A percentile compares a stretch with the other conserved stretches of the same genome.
phyloP scores from a whole-genome alignment of 2,888 invertebrate genomes.

The Limnephilus marmoratus region DNA sequence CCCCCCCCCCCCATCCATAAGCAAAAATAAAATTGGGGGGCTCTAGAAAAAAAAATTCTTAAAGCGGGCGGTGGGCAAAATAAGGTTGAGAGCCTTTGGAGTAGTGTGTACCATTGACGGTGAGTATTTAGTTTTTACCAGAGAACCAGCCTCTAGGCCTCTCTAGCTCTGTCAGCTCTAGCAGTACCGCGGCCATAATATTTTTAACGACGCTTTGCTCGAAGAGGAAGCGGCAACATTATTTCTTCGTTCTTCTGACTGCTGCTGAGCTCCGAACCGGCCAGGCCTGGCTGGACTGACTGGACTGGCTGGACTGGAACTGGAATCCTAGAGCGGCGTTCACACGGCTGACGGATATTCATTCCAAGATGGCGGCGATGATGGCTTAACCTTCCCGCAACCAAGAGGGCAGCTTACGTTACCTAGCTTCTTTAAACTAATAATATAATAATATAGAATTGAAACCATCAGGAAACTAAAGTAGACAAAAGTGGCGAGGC shows the following conservation, averaged over 20 bases:
- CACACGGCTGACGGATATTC: neutral
- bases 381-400: neutral
- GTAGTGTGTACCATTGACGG: neutral
- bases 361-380: neutral
- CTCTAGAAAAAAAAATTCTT: no score
- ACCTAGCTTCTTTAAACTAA: no score
- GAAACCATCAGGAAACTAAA: no score
- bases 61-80: no score
- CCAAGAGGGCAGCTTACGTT: no score
- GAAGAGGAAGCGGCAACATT: neutral
- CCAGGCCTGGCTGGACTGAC: neutral
- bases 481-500: no score
- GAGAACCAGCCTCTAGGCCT: neutral
- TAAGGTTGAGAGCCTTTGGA: neutral
- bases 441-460: no score
- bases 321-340: conserved; percentile 18
- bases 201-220: neutral
- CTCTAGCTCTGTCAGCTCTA: neutral
- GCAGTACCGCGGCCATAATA: conserved; percentile 9
- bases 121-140: conserved; percentile 11
- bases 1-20: no score
- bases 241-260: neutral
- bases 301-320: neutral
- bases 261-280: conserved; percentile 12
- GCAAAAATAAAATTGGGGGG: no score